These are phyloP conservation scores for Vanessa cardui DNA, from an alignment of 2,888 invertebrate genomes.

Conservation along the genomic window DNA sequence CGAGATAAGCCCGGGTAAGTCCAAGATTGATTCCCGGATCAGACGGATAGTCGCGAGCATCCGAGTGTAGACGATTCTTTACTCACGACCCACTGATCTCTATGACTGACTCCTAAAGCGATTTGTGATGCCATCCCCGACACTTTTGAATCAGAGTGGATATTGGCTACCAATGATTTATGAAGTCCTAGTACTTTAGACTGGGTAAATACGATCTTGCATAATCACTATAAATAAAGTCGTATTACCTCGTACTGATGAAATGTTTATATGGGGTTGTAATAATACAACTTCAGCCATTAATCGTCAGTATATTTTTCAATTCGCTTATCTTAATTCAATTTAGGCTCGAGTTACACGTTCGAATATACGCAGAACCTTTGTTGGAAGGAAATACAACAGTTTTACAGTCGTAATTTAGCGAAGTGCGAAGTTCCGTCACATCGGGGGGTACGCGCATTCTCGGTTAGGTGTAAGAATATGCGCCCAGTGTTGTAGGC, in stretches of 20 bases:
- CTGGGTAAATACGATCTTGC: background rate
- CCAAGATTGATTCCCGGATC: conserved; percentile 80
- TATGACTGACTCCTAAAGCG: conserved; percentile 59
- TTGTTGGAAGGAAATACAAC: conserved; percentile 50
- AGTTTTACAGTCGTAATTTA: conserved; percentile 72
- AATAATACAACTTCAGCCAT: conserved; percentile 29
- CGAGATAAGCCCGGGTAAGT: conserved; percentile 73
- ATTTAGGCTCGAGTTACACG: conserved; percentile 37
- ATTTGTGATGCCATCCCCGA: conserved; percentile 39
- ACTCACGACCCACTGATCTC: conserved; percentile 69
- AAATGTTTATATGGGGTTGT: conserved; percentile 23
- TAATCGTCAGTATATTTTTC: conserved; percentile 26
- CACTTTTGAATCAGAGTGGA: conserved; percentile 38
- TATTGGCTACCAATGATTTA: conserved; percentile 31
- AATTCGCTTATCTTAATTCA: conserved; percentile 37
- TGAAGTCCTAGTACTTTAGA: conserved; percentile 17
- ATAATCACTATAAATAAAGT: conserved; percentile 14
- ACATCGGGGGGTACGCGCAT: conserved; percentile 77
- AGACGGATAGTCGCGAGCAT: conserved; percentile 61
- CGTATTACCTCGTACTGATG: conserved; percentile 13
- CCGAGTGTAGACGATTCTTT: conserved; percentile 75
- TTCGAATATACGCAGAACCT: conserved; percentile 22
- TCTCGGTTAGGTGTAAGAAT: conserved; percentile 72
- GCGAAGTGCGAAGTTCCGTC: conserved; percentile 80
- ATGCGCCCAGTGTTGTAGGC: conserved; percentile 60